A percentile compares a stretch with the other conserved stretches of the same genome.
Evolutionary conservation across 2,888 invertebrate species (phyloP).

Genomic region (Drosophila siamana): DNA sequence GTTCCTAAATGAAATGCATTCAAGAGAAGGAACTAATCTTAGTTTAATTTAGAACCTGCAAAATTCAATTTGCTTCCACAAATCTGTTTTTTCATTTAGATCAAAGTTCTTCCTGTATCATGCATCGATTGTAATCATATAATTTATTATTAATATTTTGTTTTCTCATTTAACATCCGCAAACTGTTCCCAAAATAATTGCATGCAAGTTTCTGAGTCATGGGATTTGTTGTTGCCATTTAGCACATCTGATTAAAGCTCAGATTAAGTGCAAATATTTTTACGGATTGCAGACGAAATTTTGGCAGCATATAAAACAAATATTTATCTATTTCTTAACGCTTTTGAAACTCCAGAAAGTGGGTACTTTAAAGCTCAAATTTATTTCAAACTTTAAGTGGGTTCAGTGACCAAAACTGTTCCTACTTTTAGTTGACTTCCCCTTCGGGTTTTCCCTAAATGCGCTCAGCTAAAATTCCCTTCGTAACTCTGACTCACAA

Average conservation of each 20-base stretch:
- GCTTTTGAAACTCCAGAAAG: too few relatives aligned
- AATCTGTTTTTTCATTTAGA: too few relatives aligned
- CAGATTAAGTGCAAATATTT: background rate
- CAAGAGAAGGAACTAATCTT: too few relatives aligned
- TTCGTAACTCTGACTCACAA: background rate
- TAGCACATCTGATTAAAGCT: background rate
- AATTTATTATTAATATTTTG: background rate
- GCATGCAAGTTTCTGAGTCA: constrained; percentile 8
- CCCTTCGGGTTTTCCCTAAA: background rate
- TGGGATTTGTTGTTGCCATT: background rate
- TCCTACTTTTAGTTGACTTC: background rate
- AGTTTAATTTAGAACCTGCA: too few relatives aligned
- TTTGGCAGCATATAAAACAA: too few relatives aligned
- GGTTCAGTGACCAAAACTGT: background rate
- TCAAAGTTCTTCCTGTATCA: too few relatives aligned
- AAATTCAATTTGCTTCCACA: too few relatives aligned
- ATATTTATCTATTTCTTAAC: too few relatives aligned
- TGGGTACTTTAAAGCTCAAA: background rate
- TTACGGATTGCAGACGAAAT: background rate
- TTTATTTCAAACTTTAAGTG: background rate
- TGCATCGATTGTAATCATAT: background rate
- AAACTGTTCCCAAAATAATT: background rate
- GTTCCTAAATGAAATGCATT: too few relatives aligned
- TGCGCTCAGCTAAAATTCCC: background rate
- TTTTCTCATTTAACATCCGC: background rate